phyloP scores from a whole-genome alignment of 2,113 vertebrate species.

The Paraplagusia blochii region DNA sequence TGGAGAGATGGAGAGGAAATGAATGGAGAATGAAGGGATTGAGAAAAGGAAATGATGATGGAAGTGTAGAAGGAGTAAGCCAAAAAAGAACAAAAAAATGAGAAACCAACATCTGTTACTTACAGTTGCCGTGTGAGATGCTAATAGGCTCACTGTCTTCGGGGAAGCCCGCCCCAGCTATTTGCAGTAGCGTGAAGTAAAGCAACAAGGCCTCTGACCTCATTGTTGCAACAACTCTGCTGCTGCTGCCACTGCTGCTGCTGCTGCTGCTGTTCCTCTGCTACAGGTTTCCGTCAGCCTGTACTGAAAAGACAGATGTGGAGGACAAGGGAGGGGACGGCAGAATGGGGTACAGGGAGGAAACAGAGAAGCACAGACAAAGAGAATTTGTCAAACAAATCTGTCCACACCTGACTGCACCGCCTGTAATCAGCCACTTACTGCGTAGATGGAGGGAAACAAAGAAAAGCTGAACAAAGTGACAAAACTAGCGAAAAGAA shows the following conservation, averaged over 20 bases:
- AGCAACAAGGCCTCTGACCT: slow-evolving; percentile 97
- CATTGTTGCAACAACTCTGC: slow-evolving; percentile 88
- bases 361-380: slow-evolving; percentile 26
- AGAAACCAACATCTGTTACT: slow-evolving; percentile 70
- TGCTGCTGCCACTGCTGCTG: slow-evolving; percentile 65
- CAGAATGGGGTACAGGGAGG: slow-evolving; percentile 36
- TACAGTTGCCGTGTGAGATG: slow-evolving; percentile 99
- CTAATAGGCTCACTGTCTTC: slow-evolving; percentile 99
- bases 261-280: slow-evolving; percentile 73
- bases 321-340: neutral
- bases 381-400: slow-evolving; percentile 36
- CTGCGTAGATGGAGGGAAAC: slow-evolving; percentile 18
- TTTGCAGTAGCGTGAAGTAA: slow-evolving; percentile 93
- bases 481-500: neutral
- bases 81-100: slow-evolving; percentile 32
- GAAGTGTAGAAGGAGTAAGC: slow-evolving; percentile 38
- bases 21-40: no score
- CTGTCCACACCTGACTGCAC: slow-evolving; percentile 25
- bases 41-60: no score
- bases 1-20: no score
- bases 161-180: slow-evolving; percentile 93
- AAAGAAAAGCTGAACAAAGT: slow-evolving; percentile 3
- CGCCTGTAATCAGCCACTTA: slow-evolving; percentile 22
- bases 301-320: slow-evolving; percentile 46
- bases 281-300: slow-evolving; percentile 89